Conservation (phyloP, 2,113 vertebrate species). For the Psophia crepitans region DNA sequence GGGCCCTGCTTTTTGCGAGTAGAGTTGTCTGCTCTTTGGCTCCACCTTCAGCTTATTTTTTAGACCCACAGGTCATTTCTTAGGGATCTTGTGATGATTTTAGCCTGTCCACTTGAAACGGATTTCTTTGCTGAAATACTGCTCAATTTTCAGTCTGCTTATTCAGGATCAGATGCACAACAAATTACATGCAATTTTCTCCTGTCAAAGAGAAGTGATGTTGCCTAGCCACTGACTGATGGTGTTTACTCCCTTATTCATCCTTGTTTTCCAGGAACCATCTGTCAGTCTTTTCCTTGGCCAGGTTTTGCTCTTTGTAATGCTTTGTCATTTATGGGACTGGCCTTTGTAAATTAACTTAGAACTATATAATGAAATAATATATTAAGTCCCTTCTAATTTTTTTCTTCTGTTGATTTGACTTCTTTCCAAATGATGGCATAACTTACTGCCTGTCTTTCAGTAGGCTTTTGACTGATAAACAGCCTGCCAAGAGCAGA, state of each 20-base stretch:
- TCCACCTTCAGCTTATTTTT: not conserved
- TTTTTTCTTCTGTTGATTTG: not conserved
- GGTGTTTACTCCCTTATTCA: not conserved
- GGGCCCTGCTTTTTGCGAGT: not conserved
- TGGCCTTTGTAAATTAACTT: not conserved
- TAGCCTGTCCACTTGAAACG: not conserved
- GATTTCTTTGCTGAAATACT: not conserved
- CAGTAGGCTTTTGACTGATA: not conserved
- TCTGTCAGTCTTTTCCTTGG: not conserved
- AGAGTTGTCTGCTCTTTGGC: not conserved
- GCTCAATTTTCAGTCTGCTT: not conserved
- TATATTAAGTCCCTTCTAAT: not conserved
- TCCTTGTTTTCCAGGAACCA: not conserved
- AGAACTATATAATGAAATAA: not conserved
- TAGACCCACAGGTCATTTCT: not conserved
- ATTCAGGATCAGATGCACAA: not conserved
- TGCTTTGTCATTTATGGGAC: not conserved
- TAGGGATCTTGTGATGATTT: not conserved
- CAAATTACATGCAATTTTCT: not conserved
- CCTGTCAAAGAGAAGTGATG: not conserved
- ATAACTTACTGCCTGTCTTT: not conserved
- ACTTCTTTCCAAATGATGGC: not conserved
- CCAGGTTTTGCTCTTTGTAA: not conserved
- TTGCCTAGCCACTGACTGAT: not conserved
- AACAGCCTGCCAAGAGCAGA: not conserved